phyloP scores from a whole-genome alignment of 2,797 vertebrate genomes.

The Protosalanx chinensis region DNA sequence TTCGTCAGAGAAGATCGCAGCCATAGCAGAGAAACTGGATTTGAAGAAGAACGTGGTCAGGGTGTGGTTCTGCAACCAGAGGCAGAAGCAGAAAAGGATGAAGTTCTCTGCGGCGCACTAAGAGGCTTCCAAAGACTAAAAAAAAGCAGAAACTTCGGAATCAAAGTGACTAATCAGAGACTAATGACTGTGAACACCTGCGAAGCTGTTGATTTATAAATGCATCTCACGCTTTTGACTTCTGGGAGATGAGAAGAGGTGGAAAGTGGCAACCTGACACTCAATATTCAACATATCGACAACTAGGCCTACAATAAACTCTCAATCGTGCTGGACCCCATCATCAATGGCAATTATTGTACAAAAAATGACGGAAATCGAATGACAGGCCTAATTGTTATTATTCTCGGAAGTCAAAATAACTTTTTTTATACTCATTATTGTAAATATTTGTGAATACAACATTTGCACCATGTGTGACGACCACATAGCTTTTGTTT shows the following conservation, averaged over 20 bases:
- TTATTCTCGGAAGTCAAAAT: constrained; percentile 68
- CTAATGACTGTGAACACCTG: constrained; percentile 14
- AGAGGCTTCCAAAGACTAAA: constrained; percentile 30
- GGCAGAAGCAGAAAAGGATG: constrained; percentile 95
- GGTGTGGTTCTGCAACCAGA: constrained; percentile 93
- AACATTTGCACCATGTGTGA: constrained; percentile 70
- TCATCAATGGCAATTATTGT: constrained; percentile 72
- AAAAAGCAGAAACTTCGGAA: constrained; percentile 37
- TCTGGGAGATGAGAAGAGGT: constrained; percentile 51
- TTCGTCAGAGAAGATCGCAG: constrained; percentile 91
- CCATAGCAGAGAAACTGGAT: constrained; percentile 91
- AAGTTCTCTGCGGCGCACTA: constrained; percentile 92
- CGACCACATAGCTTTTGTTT: constrained; percentile 59
- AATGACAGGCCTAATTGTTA: constrained; percentile 57
- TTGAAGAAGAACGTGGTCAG: constrained; percentile 93
- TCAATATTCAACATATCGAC: constrained; percentile 19
- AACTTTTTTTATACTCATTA: constrained; percentile 81
- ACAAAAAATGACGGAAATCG: constrained; percentile 67
- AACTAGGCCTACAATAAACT: constrained; percentile 19
- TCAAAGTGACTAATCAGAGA: constrained; percentile 27
- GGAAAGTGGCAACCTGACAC: constrained; percentile 26
- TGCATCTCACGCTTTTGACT: constrained; percentile 12
- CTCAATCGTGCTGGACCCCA: constrained; percentile 41
- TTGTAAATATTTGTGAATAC: constrained; percentile 82
- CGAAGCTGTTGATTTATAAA: constrained; percentile 17